Evolutionary conservation across 2,797 vertebrate genomes (phyloP), one percentile per base, ranked within the genome.

Genomic region (Peromyscus melanophrys): DNA sequence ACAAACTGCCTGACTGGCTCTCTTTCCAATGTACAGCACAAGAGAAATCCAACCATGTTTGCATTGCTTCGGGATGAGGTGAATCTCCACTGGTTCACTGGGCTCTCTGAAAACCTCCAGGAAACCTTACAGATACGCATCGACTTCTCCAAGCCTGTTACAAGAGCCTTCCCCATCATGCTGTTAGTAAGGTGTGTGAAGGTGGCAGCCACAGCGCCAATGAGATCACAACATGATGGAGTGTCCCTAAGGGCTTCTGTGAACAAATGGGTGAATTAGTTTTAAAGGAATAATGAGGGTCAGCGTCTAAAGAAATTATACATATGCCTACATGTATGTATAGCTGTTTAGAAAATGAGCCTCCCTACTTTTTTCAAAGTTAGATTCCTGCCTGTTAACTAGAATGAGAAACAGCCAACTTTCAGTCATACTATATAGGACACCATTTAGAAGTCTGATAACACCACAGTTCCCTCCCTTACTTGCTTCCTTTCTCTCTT

Each of bases 111-210:
- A 81, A 98, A 97, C 67, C 94, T 99, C 90, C 98, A 97, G 59
- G 98, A 98, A 85, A 98, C 98, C 46, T 83, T 99, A 61, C 99
- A 98, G 97, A 96, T 99, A 84, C 98, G 81, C 7, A 96, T 99
- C 73, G 84, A 81, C 19, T 99, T 99, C 96, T 98, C 23, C 0
- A 97, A 88, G 9, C 98, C 98, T 0, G 13, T 43, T 11, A 85
- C 82, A 46, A 98, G 96, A 37, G 80, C 97, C 0, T 99, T 99
- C 98, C 99, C 99, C 23, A 80, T 99, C 97, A 95, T 99, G 98
- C 86, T 99, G 87, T 98, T 99, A 69, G 98, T 99, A 92, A 99
- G 99, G 99, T 99, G 65, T 14, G 81, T 10, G 73, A 37, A 34
- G 67, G 21, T 4, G 31, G 12, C 14, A 0, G 9, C 34, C 9